Percentiles rank a stretch among this genome's conserved stretches.
These are phyloP conservation scores for Clarias macrocephalus DNA, from an alignment of 2,113 vertebrate species.

Conservation along the genomic window DNA sequence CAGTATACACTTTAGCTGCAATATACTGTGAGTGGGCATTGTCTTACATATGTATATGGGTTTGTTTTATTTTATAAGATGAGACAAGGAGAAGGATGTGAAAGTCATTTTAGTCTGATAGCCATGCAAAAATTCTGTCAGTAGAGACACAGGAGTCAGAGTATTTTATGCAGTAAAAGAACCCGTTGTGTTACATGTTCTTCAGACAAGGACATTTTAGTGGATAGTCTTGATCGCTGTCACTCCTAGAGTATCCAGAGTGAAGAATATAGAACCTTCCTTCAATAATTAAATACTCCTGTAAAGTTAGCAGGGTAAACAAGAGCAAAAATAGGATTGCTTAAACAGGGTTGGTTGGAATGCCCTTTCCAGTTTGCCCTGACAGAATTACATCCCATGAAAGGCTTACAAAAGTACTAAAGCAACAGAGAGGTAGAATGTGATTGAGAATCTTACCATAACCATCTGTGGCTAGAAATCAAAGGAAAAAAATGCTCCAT, in stretches of 20 bases:
- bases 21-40: not conserved
- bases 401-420: not conserved
- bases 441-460: not conserved
- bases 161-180: not conserved
- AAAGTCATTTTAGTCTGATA: not conserved
- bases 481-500: not conserved
- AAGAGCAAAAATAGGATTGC: slow-evolving; percentile 58
- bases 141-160: not conserved
- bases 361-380: slow-evolving; percentile 52
- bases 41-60: not conserved
- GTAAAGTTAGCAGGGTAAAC: slow-evolving; percentile 57
- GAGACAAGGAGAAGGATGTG: not conserved
- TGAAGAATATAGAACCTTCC: not conserved
- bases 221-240: not conserved
- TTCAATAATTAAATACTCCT: slow-evolving; percentile 38
- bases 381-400: not conserved
- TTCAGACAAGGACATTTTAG: not conserved
- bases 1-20: not conserved
- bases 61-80: not conserved
- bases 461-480: not conserved
- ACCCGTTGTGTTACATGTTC: not conserved
- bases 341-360: slow-evolving; percentile 53
- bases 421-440: not conserved
- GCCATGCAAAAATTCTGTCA: not conserved
- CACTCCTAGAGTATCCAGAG: not conserved